These are phyloP conservation scores for Drosophila pallidifrons DNA, from an alignment of 1,140 invertebrate genomes.

Conservation along the genomic window DNA sequence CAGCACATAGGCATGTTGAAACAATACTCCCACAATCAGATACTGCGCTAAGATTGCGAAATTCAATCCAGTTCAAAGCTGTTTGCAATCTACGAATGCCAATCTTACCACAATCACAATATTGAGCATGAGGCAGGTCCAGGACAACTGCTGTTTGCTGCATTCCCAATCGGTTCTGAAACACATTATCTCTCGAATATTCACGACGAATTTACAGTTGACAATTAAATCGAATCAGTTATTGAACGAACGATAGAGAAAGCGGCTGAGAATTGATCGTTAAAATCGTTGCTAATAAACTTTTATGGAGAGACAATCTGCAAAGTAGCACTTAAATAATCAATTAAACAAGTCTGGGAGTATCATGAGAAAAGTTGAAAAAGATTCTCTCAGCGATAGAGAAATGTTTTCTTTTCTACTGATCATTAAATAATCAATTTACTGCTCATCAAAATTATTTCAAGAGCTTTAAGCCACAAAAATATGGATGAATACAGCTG, in stretches of 20 bases:
- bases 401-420: too few species aligned
- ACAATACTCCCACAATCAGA: conserved; percentile 15
- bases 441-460: too few species aligned
- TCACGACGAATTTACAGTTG: background rate
- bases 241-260: too few species aligned
- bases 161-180: conserved; percentile 23
- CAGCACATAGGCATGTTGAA: conserved; percentile 29
- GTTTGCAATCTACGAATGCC: background rate
- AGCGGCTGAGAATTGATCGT: too few species aligned
- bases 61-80: background rate
- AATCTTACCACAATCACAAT: conserved; percentile 24
- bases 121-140: conserved; percentile 34
- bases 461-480: too few species aligned
- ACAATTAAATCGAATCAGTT: background rate
- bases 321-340: background rate
- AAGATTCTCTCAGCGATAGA: background rate
- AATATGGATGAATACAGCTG: too few species aligned
- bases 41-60: conserved; percentile 22
- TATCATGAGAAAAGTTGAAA: background rate
- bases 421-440: too few species aligned
- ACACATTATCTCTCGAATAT: conserved; percentile 21
- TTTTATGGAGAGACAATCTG: background rate
- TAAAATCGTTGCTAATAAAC: too few species aligned
- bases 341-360: background rate
- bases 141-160: conserved; percentile 15